These are phyloP conservation scores for Cylloceria caligata DNA, from an alignment of 2,888 invertebrate species.

Conservation along the genomic window DNA sequence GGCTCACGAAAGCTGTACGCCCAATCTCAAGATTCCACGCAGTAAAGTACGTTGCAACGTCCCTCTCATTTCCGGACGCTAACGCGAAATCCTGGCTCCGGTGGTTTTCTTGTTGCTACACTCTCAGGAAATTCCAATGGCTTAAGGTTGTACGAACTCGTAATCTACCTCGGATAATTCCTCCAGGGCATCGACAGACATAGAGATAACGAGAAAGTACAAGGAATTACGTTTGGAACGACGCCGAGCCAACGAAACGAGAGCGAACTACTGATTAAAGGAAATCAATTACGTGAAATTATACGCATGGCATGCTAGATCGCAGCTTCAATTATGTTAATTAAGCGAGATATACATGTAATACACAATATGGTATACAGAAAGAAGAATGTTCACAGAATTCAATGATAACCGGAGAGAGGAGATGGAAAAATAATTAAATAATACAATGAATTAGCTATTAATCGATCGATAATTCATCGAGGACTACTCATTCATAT, in stretches of 20 bases:
- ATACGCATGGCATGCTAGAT: not conserved
- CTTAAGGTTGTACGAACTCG: constrained; percentile 1
- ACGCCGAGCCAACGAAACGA: not conserved
- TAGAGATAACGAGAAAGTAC: not conserved
- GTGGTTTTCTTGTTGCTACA: constrained; percentile 24
- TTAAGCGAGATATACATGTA: too few relatives aligned
- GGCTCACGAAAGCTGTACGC: constrained; percentile 1
- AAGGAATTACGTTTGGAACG: not conserved
- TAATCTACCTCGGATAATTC: constrained; percentile 11
- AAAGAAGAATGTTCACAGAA: not conserved
- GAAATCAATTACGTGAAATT: too few relatives aligned
- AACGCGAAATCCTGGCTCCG: not conserved
- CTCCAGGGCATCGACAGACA: constrained; percentile 16
- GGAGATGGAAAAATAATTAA: not conserved
- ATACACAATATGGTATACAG: too few relatives aligned
- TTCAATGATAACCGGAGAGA: not conserved
- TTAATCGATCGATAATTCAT: constrained; percentile 8
- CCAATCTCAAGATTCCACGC: constrained; percentile 8
- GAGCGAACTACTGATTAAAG: not conserved
- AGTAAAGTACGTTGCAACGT: too few relatives aligned
- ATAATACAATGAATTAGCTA: not conserved
- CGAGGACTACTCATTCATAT: not conserved
- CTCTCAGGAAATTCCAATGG: constrained; percentile 1
- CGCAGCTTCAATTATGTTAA: too few relatives aligned
- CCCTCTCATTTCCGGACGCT: too few relatives aligned